These are phyloP conservation scores for Hemicordylus capensis DNA, from an alignment of 2,113 vertebrate genomes.

Conservation along the genomic window DNA sequence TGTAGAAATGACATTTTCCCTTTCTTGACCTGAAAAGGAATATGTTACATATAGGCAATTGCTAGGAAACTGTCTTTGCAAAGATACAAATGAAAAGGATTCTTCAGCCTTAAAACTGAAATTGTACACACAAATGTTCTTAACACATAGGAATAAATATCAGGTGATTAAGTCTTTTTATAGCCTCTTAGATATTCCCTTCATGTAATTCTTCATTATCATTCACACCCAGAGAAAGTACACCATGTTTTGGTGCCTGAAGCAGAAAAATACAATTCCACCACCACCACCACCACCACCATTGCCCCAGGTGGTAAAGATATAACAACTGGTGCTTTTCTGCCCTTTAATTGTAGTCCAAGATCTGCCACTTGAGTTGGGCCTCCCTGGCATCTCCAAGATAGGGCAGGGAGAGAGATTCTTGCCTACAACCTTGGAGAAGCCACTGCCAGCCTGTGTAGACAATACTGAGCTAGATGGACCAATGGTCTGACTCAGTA, in stretches of 20 bases:
- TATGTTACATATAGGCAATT: conserved; percentile 34
- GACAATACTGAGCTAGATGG: too few species aligned
- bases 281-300: too few species aligned
- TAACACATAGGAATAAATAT: conserved; percentile 31
- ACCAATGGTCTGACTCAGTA: too few species aligned
- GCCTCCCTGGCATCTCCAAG: too few species aligned
- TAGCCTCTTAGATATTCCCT: conserved; percentile 40
- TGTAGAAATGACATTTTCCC: conserved; percentile 59
- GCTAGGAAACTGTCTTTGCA: conserved; percentile 35
- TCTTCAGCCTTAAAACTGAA: not conserved
- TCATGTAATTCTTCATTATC: conserved; percentile 31
- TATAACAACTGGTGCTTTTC: too few species aligned
- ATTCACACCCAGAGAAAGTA: conserved; percentile 21
- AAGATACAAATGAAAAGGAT: conserved; percentile 29
- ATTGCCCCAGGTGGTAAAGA: not conserved
- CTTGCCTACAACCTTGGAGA: too few species aligned
- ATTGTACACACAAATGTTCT: conserved; percentile 12
- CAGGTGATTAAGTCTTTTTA: conserved; percentile 40
- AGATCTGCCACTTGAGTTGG: too few species aligned
- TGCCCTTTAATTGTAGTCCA: not conserved
- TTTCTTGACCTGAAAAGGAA: conserved; percentile 14
- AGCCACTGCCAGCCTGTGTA: too few species aligned
- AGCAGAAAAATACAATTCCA: not conserved
- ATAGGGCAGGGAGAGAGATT: too few species aligned
- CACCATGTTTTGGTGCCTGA: not conserved